These are phyloP conservation scores for Turritopsis dohrnii DNA, from an alignment of 30 jellyfish, hydroid and myxozoan species.

Conservation along the genomic window DNA sequence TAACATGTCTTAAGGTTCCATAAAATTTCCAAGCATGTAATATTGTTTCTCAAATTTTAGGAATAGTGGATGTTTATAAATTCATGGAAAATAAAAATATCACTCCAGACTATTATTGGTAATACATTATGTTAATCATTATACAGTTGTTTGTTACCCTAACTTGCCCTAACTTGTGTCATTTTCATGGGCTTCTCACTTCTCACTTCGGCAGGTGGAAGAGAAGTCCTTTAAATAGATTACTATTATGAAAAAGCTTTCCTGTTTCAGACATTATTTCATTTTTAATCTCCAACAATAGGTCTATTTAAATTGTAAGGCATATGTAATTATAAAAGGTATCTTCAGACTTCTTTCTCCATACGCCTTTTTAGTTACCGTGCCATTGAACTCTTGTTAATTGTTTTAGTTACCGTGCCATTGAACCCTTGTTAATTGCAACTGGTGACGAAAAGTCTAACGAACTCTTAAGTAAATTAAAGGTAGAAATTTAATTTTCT, in stretches of 20 bases:
- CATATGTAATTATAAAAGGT: too few relatives aligned
- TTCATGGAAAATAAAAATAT: not conserved
- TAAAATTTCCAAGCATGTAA: not conserved
- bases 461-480: not conserved
- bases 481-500: not conserved
- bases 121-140: not conserved
- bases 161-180: too few relatives aligned
- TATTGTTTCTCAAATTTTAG: constrained; percentile 7
- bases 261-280: too few relatives aligned
- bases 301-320: too few relatives aligned
- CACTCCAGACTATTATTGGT: constrained; percentile 20
- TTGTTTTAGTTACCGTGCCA: not conserved
- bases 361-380: not conserved
- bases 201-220: too few relatives aligned
- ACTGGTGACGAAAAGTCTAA: not conserved
- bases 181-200: too few relatives aligned
- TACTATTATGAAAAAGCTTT: too few relatives aligned
- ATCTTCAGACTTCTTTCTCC: not conserved
- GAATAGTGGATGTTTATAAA: constrained; percentile 11
- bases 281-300: too few relatives aligned
- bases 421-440: not conserved
- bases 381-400: not conserved
- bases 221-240: too few relatives aligned
- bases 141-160: too few relatives aligned
- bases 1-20: too few relatives aligned